These are phyloP conservation scores for Drosophila kambysellisi DNA, from an alignment of 2,888 invertebrate genomes.

Conservation along the genomic window DNA sequence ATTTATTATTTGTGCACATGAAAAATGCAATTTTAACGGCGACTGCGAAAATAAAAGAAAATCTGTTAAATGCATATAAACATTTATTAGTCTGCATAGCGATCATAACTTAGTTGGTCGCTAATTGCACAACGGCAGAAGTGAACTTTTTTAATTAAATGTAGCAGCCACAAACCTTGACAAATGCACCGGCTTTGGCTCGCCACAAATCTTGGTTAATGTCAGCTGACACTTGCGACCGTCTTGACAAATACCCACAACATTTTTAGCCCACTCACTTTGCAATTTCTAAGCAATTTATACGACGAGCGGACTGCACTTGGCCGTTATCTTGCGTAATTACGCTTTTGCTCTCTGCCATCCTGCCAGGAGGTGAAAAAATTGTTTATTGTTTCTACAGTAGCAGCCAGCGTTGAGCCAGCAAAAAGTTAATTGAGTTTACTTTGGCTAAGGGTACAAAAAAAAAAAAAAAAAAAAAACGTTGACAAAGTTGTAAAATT, in stretches of 20 bases:
- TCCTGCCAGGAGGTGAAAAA: conserved; percentile 47
- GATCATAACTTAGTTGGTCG: conserved; percentile 61
- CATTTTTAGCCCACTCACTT: conserved; percentile 57
- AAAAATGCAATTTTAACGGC: conserved; percentile 16
- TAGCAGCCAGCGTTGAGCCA: conserved; percentile 45
- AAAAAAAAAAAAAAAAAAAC: conserved; percentile 50
- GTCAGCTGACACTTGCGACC: conserved; percentile 63
- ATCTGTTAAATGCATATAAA: conserved; percentile 35
- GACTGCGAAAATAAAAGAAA: conserved; percentile 17
- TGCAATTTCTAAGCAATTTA: conserved; percentile 79
- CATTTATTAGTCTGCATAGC: conserved; percentile 55
- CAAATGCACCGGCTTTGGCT: conserved; percentile 61
- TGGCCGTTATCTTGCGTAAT: conserved; percentile 77
- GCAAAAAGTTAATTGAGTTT: conserved; percentile 81
- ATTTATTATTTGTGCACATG: conserved; percentile 41
- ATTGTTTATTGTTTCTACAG: conserved; percentile 73
- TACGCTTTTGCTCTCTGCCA: conserved; percentile 54
- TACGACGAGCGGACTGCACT: conserved; percentile 66
- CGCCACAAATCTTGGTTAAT: conserved; percentile 80
- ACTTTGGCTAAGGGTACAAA: conserved; percentile 68
- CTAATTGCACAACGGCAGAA: conserved; percentile 64
- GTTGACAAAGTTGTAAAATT: conserved; percentile 80
- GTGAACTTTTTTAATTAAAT: conserved; percentile 78
- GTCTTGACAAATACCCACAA: conserved; percentile 73
- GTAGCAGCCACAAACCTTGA: conserved; percentile 61